Conservation (phyloP, 2,113 vertebrate genomes). For the Microtus ochrogaster region DNA sequence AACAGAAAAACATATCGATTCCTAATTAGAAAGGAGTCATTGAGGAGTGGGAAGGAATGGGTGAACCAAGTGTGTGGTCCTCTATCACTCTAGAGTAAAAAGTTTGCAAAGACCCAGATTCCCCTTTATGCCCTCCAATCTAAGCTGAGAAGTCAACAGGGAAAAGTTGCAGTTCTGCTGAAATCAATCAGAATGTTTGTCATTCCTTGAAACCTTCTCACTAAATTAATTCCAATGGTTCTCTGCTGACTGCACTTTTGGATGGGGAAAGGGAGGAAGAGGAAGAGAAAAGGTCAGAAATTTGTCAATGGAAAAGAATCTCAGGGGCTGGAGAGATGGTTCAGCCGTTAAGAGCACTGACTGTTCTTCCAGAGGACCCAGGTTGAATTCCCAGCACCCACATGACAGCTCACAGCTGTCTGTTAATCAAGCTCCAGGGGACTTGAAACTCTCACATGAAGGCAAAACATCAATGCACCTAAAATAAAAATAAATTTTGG, state of each 20-base stretch:
- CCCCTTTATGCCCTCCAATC: conserved; percentile 31
- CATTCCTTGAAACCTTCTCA: conserved; percentile 26
- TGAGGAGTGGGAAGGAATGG: not conserved
- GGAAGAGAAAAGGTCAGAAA: conserved; percentile 16
- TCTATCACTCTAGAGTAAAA: not conserved
- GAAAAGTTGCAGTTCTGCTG: conserved; percentile 19
- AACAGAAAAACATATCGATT: conserved; percentile 49
- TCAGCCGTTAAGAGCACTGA: not conserved
- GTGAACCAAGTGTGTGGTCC: not conserved
- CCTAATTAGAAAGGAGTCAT: not conserved
- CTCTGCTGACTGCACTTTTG: not conserved
- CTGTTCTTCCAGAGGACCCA: not conserved
- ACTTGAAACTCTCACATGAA: not conserved
- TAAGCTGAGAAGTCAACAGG: conserved; percentile 21
- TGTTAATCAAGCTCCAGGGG: not conserved
- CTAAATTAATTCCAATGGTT: conserved; percentile 19
- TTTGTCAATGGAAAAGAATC: not conserved
- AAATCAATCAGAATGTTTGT: conserved; percentile 44
- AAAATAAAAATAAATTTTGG: not conserved
- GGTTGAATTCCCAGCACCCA: not conserved
- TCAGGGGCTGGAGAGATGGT: not conserved
- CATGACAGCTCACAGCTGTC: not conserved
- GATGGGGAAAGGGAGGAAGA: rapidly evolving
- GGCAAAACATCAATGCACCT: too few relatives aligned
- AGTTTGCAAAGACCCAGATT: not conserved